These are phyloP conservation scores for Cercopithecus diana DNA, from an alignment of 2,797 vertebrate species.

Conservation along the genomic window DNA sequence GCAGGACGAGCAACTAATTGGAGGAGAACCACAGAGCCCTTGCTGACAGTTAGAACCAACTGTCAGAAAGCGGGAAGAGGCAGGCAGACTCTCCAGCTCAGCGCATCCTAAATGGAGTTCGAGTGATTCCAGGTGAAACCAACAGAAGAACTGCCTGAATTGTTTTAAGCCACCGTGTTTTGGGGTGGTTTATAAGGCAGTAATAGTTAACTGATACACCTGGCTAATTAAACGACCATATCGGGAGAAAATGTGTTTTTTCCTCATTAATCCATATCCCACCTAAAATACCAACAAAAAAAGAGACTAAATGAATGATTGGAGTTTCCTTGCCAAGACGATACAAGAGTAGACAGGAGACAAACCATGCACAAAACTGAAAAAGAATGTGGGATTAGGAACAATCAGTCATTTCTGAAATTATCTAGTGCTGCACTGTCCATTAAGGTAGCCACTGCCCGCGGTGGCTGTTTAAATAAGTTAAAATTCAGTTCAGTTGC, in stretches of 20 bases:
- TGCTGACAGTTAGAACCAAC: neutral
- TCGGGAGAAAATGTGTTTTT: neutral
- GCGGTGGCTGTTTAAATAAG: neutral
- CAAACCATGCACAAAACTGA: rapidly evolving
- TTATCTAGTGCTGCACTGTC: neutral
- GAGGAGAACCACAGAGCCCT: neutral
- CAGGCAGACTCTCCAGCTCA: neutral
- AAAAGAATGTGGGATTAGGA: neutral
- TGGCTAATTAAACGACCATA: neutral
- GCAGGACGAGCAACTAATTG: neutral
- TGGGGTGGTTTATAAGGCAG: neutral
- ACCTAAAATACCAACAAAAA: neutral
- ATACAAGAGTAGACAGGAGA: neutral
- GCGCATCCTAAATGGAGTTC: neutral
- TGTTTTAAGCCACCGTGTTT: neutral
- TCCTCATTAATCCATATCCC: neutral
- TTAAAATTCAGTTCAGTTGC: neutral
- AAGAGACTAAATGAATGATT: neutral
- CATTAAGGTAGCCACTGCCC: neutral
- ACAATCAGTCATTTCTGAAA: neutral
- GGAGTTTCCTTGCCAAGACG: neutral
- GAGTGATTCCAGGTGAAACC: neutral
- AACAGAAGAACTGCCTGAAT: too few relatives aligned
- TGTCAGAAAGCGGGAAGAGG: rapidly evolving
- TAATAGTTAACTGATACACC: neutral